These are phyloP conservation scores for Ia io DNA, from an alignment of 2,113 vertebrate species.

Conservation along the genomic window DNA sequence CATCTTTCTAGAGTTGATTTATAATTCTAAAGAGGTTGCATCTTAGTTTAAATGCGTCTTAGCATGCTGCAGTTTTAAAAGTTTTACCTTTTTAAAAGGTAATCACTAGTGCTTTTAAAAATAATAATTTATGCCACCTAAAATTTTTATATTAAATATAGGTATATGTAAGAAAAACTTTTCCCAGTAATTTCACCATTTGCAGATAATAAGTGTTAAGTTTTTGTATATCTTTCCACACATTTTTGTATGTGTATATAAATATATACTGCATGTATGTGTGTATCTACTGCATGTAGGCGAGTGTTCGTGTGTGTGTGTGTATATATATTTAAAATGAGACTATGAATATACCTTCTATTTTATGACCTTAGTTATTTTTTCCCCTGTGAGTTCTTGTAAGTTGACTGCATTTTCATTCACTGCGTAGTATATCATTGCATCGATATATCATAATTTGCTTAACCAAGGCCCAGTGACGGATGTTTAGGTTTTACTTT, in stretches of 20 bases:
- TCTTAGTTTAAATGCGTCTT: constrained; percentile 1
- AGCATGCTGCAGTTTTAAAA: neutral
- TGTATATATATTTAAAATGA: neutral
- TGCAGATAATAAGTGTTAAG: neutral
- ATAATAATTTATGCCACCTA: neutral
- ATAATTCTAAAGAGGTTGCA: neutral
- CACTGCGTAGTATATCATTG: neutral
- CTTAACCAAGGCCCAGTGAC: neutral
- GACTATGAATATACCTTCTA: neutral
- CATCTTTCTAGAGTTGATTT: neutral
- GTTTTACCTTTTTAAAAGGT: neutral
- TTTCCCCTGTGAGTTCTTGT: neutral
- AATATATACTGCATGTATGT: neutral
- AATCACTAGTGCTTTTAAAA: neutral
- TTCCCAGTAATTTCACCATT: neutral
- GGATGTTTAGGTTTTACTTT: neutral
- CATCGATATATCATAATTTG: neutral
- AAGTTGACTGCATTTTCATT: neutral
- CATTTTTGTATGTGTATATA: neutral
- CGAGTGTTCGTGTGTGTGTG: neutral
- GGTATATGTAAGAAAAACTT: neutral
- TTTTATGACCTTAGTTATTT: neutral
- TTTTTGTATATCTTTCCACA: neutral
- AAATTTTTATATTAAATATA: constrained; percentile 36
- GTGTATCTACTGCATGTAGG: neutral